A percentile compares a stretch with the other conserved stretches of the same genome.
phyloP scores from a whole-genome alignment of 2,888 invertebrate species.

The Drosophila silvestris region DNA sequence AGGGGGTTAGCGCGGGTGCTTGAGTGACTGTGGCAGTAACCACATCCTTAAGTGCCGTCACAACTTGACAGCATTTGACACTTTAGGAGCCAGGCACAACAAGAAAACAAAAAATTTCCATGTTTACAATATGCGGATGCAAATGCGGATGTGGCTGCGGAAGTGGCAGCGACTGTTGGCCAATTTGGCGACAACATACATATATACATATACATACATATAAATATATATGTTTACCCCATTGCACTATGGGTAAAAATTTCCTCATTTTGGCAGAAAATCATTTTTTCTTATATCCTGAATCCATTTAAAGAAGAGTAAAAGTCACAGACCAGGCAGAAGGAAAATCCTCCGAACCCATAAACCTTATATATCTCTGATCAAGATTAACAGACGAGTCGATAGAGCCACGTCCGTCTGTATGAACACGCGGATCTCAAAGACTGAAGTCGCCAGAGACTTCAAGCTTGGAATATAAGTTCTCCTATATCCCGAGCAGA shows the following conservation, averaged over 20 bases:
- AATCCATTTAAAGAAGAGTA: neutral
- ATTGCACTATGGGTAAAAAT: neutral
- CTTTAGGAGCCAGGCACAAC: conserved; percentile 21
- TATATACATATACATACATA: neutral
- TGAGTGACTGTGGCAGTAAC: conserved; percentile 32
- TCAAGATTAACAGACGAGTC: neutral
- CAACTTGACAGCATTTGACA: conserved; percentile 59
- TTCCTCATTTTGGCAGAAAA: neutral
- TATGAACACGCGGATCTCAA: neutral
- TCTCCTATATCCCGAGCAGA: neutral
- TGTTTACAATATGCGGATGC: conserved; percentile 35
- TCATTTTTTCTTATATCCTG: neutral
- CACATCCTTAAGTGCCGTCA: conserved; percentile 42
- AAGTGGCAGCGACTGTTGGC: conserved; percentile 17
- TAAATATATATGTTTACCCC: neutral
- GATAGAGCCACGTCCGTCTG: neutral
- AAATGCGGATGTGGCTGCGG: conserved; percentile 15
- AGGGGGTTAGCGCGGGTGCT: neutral
- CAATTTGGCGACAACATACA: conserved; percentile 31
- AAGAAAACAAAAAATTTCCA: conserved; percentile 36
- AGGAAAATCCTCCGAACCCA: neutral
- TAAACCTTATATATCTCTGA: neutral
- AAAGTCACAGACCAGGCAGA: neutral
- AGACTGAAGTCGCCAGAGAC: neutral
- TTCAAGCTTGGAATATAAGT: neutral